Base-by-base conservation (phyloP, 2,888 invertebrate species). In the Erebia ligea region DNA sequence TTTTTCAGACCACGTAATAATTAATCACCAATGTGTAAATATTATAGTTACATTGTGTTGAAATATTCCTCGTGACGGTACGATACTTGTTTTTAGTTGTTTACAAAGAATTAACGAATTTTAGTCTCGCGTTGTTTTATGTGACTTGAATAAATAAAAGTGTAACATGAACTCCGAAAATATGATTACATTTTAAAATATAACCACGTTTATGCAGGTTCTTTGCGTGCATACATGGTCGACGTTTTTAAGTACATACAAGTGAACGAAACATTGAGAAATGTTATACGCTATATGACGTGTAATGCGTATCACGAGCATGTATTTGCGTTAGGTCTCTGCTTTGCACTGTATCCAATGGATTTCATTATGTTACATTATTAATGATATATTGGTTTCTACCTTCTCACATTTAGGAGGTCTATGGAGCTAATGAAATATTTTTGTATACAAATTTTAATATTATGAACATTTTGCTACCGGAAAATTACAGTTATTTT, bases 1-100 rank as follows among this genome's bases (percentile, higher is more conserved):
- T 59, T n/a, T 59, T 59, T 40, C 9, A 40, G 3, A 15, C 11
- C 19, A 42, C 34, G 8, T 15, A 65, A 52, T 40, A 13, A 54
- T 34, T n/a, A 50, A 50, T n/a, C 50, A 52, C 70, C 25, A 69
- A 77, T 75, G 64, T 84, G 83, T 85, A 83, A 77, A 83, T 84
- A 82, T 78, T 81, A n/a, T 25, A 83, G 79, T 80, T 81, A 79
- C 75, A 67, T 73, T 80, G 79, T 82, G 81, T 84, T 83, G 80
- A 82, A 83, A 82, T 82, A 75, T 74, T 15, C 67, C 72, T 70
- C 69, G 67, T 68, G 50, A 70, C 71, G 70, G 76, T 75, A 74
- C 73, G 76, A 73, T 73, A 67, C 58, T 68, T 73, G 76, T 75
- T 79, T 78, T 76, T 66, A 74, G 73, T 61, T 70, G 69, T 72